Conservation (phyloP, 1,140 invertebrate genomes). For the Psix sp. region DNA sequence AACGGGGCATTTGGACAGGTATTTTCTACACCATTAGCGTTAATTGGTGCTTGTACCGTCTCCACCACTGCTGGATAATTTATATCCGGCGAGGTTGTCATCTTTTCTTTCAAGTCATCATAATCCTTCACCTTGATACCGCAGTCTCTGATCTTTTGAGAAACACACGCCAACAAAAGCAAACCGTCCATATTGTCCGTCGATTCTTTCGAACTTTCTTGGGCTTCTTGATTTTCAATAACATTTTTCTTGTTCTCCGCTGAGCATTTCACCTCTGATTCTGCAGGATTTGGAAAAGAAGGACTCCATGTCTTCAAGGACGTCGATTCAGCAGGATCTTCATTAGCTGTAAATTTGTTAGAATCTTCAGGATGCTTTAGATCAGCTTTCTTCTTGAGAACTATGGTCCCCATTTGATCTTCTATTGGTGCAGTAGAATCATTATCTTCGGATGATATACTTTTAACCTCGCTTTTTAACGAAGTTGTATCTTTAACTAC, state of each 20-base stretch:
- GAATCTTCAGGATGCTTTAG: too few relatives aligned
- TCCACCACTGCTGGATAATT: constrained; percentile 3
- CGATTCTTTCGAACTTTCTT: neutral
- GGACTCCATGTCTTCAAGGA: too few relatives aligned
- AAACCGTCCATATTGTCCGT: constrained; percentile 70
- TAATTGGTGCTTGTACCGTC: constrained; percentile 53
- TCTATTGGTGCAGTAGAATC: too few relatives aligned
- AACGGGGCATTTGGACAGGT: constrained; percentile 67
- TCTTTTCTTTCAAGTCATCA: constrained; percentile 49
- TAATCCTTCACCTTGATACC: constrained; percentile 71
- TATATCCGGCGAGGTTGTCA: constrained; percentile 36
- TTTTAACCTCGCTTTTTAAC: too few relatives aligned
- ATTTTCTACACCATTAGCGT: constrained; percentile 5
- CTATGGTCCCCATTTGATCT: too few relatives aligned
- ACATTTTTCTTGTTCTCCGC: neutral
- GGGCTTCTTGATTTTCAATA: neutral
- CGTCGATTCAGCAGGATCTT: too few relatives aligned
- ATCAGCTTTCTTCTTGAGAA: too few relatives aligned
- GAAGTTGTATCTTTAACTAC: too few relatives aligned
- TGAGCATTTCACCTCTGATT: neutral
- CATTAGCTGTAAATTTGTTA: too few relatives aligned
- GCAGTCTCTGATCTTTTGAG: constrained; percentile 53
- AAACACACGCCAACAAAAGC: constrained; percentile 71
- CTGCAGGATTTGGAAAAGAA: neutral
- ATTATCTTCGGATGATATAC: too few relatives aligned